Evolutionary conservation across 1,140 invertebrate species (phyloP), one percentile per base, ranked within the genome.

Genomic region (Octopus sinensis): DNA sequence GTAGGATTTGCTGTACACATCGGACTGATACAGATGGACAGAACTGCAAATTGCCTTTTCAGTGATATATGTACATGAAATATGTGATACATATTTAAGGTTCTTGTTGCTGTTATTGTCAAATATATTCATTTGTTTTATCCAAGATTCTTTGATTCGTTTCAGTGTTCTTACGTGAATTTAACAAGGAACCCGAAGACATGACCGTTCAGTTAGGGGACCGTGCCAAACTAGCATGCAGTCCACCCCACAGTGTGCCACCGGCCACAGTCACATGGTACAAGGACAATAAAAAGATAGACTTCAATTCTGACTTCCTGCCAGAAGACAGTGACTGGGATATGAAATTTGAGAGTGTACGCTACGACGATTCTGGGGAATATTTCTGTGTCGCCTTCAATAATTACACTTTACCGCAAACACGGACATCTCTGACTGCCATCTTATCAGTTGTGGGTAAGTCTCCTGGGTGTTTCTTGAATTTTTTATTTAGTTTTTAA

Each of bases 331-430:
- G 83, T 23, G 80, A 71, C 6, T 85, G 86, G 82, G 83, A 88
- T 84, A 82, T 89, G 4, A 80, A 84, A 43, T 83, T 88, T 73
- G 62, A 80, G 53, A 82, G 87, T 53, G 85, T 88, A 23, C 88
- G 86, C 83, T 84, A 86, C 62, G 54, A 43, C 5, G 86, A 89
- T 81, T 86, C 84, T 17, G 88, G 87, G 1, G 68, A 83, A 53
- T 89, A 88, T 81, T 87, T 88, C 81, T 89, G 88, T 85, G 87
- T 88, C 9, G 88, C 88, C 43, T 77, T 71, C 4, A 89, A 89
- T 80, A 78, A 81, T 13, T 83, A 82, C 56, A 78, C 87, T 23
- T 43, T 85, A 10, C 88, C 88, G 12, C 56, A 79, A 12, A 84
- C 85, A 56, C 80, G 88, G 9, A 88, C 87, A 1, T 89, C 88